phyloP scores from a whole-genome alignment of 2,888 invertebrate species.

The Netelia inedita region DNA sequence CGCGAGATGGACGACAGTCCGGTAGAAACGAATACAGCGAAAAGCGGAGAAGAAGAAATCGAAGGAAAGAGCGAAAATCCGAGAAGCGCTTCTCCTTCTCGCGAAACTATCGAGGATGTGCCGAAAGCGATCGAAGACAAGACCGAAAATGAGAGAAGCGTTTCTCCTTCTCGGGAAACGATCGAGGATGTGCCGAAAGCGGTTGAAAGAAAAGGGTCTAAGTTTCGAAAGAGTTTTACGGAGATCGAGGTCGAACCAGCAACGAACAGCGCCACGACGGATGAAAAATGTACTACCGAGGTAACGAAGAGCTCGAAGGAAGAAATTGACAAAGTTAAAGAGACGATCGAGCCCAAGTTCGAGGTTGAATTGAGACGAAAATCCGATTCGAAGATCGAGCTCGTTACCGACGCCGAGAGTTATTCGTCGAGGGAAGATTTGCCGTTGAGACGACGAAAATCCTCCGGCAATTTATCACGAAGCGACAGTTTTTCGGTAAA shows the following conservation, averaged over 20 bases:
- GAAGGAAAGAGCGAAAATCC: neutral
- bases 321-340: constrained; percentile 85
- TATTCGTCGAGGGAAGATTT: constrained; percentile 48
- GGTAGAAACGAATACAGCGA: constrained; percentile 48
- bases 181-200: neutral
- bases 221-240: constrained; percentile 31
- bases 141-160: neutral
- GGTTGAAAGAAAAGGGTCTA: constrained; percentile 18
- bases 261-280: neutral
- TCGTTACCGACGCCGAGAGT: constrained; percentile 84
- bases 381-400: constrained; percentile 84
- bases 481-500: constrained; percentile 81
- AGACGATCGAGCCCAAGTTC: constrained; percentile 80
- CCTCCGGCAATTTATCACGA: constrained; percentile 73
- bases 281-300: constrained; percentile 4
- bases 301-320: constrained; percentile 83
- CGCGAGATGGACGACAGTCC: constrained; percentile 60
- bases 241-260: constrained; percentile 11
- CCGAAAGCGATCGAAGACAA: neutral
- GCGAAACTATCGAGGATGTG: constrained; percentile 9
- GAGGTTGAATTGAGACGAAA: constrained; percentile 86
- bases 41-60: constrained; percentile 8
- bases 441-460: constrained; percentile 67
- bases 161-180: constrained; percentile 1
- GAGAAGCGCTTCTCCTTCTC: neutral